Evolutionary conservation across 2,888 invertebrate species (phyloP).

Genomic region (Melanargia galathea): DNA sequence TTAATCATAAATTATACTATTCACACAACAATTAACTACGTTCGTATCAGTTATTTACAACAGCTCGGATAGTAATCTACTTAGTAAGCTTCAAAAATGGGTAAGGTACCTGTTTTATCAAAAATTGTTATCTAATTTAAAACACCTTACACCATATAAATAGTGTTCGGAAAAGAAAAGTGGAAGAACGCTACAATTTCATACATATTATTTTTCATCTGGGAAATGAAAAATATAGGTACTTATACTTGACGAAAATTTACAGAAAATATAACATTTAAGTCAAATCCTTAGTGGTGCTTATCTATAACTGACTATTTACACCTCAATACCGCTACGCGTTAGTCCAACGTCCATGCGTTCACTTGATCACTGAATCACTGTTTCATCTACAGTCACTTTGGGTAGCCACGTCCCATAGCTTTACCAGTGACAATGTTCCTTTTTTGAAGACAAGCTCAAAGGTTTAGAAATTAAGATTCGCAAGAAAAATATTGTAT

Average conservation of each 20-base stretch:
- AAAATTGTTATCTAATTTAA: constrained; percentile 16
- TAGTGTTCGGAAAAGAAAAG: background rate
- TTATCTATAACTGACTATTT: constrained; percentile 61
- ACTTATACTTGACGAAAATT: constrained; percentile 27
- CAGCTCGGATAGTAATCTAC: constrained; percentile 35
- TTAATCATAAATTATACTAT: constrained; percentile 70
- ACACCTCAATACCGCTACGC: constrained; percentile 51
- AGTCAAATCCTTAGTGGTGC: constrained; percentile 76
- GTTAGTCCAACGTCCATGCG: constrained; percentile 43
- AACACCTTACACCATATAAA: background rate
- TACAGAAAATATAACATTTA: constrained; percentile 43
- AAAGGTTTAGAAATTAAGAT: constrained; percentile 3
- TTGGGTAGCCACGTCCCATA: constrained; percentile 53
- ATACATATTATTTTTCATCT: constrained; percentile 5
- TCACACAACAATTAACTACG: constrained; percentile 76
- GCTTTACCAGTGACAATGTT: constrained; percentile 78
- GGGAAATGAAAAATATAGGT: constrained; percentile 10
- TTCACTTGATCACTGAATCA: constrained; percentile 59
- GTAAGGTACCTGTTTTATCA: constrained; percentile 12
- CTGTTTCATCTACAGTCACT: constrained; percentile 41
- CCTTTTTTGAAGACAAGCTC: constrained; percentile 55
- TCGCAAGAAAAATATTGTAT: constrained; percentile 10
- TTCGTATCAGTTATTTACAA: constrained; percentile 72
- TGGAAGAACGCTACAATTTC: background rate
- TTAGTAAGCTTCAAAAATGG: constrained; percentile 16